These are phyloP conservation scores for Cantharis lateralis DNA, from an alignment of 2,888 invertebrate species.

Conservation along the genomic window DNA sequence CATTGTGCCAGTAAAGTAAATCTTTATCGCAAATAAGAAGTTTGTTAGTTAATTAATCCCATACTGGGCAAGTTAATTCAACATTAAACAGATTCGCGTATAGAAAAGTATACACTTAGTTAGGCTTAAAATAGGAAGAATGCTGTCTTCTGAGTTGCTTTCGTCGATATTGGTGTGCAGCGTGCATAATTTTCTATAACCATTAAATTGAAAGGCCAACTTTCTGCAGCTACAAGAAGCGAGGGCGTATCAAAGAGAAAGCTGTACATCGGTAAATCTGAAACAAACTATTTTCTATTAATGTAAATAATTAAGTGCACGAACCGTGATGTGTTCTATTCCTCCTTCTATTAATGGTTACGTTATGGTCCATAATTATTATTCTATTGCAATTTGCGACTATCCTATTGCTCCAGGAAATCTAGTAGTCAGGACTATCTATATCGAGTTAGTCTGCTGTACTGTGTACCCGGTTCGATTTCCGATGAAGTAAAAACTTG, in stretches of 20 bases:
- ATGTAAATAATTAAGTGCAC: conserved; percentile 10
- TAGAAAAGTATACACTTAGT: neutral
- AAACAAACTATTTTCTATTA: conserved; percentile 15
- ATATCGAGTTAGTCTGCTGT: too few species aligned
- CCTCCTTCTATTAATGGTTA: neutral
- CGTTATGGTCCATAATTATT: neutral
- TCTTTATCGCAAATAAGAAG: neutral
- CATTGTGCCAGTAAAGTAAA: neutral
- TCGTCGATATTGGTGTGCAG: neutral
- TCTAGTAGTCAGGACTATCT: too few species aligned
- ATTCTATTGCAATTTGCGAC: neutral
- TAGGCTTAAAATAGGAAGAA: neutral
- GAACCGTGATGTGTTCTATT: conserved; percentile 12
- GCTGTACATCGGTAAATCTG: conserved; percentile 23
- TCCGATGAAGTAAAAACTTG: too few species aligned
- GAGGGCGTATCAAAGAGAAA: conserved; percentile 28
- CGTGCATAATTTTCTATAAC: conserved; percentile 4
- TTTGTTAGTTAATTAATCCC: neutral
- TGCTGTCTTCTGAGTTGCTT: neutral
- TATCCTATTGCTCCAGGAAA: too few species aligned
- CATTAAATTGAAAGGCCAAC: conserved; percentile 10
- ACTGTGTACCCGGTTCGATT: too few species aligned
- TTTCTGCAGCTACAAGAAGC: conserved; percentile 10
- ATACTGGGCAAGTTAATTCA: neutral
- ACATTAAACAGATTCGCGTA: neutral